Base-by-base conservation (phyloP, 2,797 vertebrate genomes). In the Arvicola amphibius region DNA sequence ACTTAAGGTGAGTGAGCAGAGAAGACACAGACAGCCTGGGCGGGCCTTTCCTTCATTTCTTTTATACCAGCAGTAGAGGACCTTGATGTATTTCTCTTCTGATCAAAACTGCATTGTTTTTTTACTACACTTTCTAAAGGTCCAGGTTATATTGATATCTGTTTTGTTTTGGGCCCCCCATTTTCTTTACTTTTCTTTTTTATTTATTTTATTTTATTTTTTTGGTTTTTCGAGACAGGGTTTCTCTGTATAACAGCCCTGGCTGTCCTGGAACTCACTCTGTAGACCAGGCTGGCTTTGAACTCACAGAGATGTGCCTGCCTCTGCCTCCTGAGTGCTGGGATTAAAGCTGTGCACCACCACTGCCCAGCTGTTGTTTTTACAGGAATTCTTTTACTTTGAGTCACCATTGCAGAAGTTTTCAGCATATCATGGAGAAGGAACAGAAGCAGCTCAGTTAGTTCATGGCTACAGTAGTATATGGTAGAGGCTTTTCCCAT, bases 101-200 rank as follows among this genome's bases (percentile, higher is more conserved):
- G 4, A 59, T 27, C 32, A 86, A 96, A 94, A 34, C 5, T 74
- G 11, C 25, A 48, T 80, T 67, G 27, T 74, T 96, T 96, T 88
- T 74, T 74, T 56, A 59, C 17, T 77, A 61, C 34, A 86, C 91
- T 85, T 91, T 63, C 53, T 63, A 13, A 46, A 95, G 79, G 46
- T 77, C 27, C 51, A 92, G 46, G 91, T 89, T 92, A 86, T 53
- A 95, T 4, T 67, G 89, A 91, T 14, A 13, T 86, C 43, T 73
- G 25, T 51, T 90, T 51, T 85, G 40, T 48, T n/a, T 27, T 59
- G 11, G 37, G 51, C 34, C 29, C 14, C 46, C 34, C 4, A 4
- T 48, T 59, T 6, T 91, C 77, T 95, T 88, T 89, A 94, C 83
- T n/a, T 73, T 40, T 40, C 3, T 74, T 74, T 43, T 71, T 37